Conservation (phyloP, 2,113 vertebrate genomes). For the Podarcis muralis region DNA sequence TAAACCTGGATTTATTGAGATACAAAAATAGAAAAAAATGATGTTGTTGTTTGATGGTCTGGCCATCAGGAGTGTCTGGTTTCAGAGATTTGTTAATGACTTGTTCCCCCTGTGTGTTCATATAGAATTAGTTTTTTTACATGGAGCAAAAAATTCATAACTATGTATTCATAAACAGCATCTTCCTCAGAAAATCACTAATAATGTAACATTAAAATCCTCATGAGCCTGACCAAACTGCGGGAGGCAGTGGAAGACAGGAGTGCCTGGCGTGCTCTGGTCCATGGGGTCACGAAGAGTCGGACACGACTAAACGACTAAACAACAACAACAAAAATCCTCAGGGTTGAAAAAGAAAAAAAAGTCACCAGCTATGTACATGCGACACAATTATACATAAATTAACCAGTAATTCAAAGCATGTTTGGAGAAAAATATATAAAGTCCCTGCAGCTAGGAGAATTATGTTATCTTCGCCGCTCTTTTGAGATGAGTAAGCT, state of each 20-base stretch:
- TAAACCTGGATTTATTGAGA: not conserved
- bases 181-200: not conserved
- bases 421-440: constrained; percentile 30
- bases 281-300: no score
- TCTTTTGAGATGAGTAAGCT: constrained; percentile 61
- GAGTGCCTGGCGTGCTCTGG: no score
- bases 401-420: constrained; percentile 50
- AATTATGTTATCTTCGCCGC: constrained; percentile 54
- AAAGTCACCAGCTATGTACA: not conserved
- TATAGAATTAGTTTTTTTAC: not conserved
- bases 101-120: not conserved
- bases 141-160: not conserved
- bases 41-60: not conserved
- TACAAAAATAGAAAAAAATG: not conserved
- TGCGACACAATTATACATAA: constrained; percentile 40
- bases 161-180: not conserved
- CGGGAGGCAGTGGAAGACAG: no score
- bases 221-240: no score
- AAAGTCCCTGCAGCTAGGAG: constrained; percentile 19
- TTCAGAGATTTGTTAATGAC: not conserved
- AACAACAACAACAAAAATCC: no score
- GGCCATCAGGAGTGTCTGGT: not conserved
- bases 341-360: constrained; percentile 26
- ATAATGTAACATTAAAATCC: not conserved
- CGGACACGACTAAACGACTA: no score